phyloP scores from a whole-genome alignment of 2,797 vertebrate species.

The Podarcis lilfordi region DNA sequence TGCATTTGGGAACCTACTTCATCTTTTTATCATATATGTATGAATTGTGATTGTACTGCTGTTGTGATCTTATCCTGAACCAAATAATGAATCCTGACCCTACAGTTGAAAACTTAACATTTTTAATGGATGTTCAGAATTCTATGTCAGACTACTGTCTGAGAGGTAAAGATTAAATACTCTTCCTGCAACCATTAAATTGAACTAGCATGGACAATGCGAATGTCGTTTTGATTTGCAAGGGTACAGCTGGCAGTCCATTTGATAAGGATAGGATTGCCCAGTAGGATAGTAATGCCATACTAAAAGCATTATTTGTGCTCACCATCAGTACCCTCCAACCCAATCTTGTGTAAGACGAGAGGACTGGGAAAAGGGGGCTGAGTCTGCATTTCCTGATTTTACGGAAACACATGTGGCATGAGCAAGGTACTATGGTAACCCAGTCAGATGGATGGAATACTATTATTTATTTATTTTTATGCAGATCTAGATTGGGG shows the following conservation, averaged over 20 bases:
- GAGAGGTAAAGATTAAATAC: background rate
- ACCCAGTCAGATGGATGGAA: background rate
- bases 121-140: background rate
- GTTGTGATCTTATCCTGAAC: background rate
- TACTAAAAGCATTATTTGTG: background rate
- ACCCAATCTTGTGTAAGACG: background rate
- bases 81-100: too few relatives aligned
- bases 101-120: background rate
- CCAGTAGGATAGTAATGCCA: background rate
- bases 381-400: too few relatives aligned
- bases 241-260: background rate
- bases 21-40: background rate
- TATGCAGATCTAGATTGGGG: too few relatives aligned
- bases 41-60: background rate
- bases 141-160: background rate
- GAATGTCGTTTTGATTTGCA: background rate
- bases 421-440: background rate
- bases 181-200: background rate
- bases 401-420: too few relatives aligned
- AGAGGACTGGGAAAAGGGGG: background rate
- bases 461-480: too few relatives aligned
- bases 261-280: background rate
- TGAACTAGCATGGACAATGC: background rate
- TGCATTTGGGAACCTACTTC: background rate
- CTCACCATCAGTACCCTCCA: background rate